phyloP scores from a whole-genome alignment of 2,797 vertebrate genomes.

The Tapera naevia region DNA sequence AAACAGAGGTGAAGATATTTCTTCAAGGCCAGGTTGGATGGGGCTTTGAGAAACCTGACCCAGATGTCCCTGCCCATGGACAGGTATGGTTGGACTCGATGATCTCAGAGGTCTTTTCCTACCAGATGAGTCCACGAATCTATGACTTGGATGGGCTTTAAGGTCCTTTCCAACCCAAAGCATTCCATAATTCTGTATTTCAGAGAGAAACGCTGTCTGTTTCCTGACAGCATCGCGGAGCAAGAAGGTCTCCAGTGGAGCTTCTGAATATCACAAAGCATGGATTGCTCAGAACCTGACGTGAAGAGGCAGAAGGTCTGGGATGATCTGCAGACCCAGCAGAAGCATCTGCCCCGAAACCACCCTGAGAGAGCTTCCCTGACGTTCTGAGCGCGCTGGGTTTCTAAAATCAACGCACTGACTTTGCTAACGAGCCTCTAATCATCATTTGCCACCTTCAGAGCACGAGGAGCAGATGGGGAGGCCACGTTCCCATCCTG shows the following conservation, averaged over 20 bases:
- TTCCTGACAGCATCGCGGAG: not conserved
- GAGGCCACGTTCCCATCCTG: not conserved
- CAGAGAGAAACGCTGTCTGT: not conserved
- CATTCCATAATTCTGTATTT: not conserved
- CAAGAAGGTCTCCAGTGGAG: not conserved
- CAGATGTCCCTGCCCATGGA: too few species aligned
- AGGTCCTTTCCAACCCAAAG: too few species aligned
- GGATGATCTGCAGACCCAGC: not conserved
- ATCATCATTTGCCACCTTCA: slow-evolving; percentile 3
- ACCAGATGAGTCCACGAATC: too few species aligned
- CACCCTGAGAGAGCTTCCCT: not conserved
- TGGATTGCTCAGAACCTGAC: not conserved
- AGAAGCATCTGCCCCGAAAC: not conserved
- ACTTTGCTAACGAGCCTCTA: slow-evolving; percentile 1
- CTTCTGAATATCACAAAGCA: not conserved
- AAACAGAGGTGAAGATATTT: too few species aligned
- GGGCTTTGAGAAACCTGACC: too few species aligned
- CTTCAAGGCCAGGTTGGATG: too few species aligned
- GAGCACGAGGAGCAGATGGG: slow-evolving; percentile 14
- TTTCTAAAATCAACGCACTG: not conserved
- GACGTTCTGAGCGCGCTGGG: not conserved
- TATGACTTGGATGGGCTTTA: too few species aligned
- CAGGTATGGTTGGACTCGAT: too few species aligned
- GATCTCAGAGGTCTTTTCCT: too few species aligned
- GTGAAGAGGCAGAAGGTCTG: not conserved